These are phyloP conservation scores for Emys orbicularis DNA, from an alignment of 2,797 vertebrate species.

Conservation along the genomic window DNA sequence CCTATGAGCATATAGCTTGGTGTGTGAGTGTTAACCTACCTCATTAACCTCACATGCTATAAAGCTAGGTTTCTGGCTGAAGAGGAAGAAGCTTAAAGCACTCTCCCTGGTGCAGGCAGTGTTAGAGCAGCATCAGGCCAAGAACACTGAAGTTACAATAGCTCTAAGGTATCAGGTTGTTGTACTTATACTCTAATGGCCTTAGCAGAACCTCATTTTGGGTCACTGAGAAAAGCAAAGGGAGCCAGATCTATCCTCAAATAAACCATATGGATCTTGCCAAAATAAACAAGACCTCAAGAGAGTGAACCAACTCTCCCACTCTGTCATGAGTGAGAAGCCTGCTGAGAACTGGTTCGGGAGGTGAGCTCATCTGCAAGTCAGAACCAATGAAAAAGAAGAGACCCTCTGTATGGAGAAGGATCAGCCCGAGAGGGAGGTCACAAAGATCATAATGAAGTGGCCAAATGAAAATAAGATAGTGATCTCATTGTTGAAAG, in stretches of 20 bases:
- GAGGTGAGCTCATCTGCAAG: not conserved
- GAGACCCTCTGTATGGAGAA: not conserved
- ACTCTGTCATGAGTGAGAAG: not conserved
- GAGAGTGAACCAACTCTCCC: not conserved
- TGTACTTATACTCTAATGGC: not conserved
- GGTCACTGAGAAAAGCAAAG: constrained; percentile 2
- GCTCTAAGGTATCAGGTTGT: not conserved
- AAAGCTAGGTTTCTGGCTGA: not conserved
- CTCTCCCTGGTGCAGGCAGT: not conserved
- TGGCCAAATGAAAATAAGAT: not conserved
- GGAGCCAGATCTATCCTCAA: not conserved
- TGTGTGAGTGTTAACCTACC: not conserved
- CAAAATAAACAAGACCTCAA: not conserved
- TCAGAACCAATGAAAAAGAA: constrained; percentile 24
- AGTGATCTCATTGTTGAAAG: not conserved
- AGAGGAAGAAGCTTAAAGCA: not conserved
- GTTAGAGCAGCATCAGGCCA: not conserved
- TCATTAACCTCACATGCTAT: not conserved
- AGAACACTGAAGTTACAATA: not conserved
- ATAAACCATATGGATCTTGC: not conserved
- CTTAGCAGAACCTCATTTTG: not conserved
- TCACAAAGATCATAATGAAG: not conserved
- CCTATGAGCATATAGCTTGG: not conserved
- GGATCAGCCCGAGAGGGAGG: not conserved
- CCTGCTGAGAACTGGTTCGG: not conserved